A percentile compares a stretch with the other conserved stretches of the same genome.
These are phyloP conservation scores for Sarcophaga rosellei DNA, from an alignment of 2,888 invertebrate genomes.

Conservation along the genomic window DNA sequence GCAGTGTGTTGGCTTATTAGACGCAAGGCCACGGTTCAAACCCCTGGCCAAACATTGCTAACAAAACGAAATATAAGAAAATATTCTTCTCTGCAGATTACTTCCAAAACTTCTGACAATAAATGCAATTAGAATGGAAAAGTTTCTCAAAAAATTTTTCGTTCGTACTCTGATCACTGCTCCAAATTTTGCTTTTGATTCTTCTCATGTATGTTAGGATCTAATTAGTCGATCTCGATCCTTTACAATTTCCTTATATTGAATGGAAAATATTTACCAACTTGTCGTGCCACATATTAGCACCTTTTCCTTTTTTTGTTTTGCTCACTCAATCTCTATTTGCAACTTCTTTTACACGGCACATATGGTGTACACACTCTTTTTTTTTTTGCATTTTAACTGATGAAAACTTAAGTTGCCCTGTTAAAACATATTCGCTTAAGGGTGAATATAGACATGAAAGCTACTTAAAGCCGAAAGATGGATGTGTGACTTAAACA, in stretches of 20 bases:
- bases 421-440: slow-evolving; percentile 31
- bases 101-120: too few relatives aligned
- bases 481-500: slow-evolving; percentile 25
- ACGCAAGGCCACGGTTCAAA: too few relatives aligned
- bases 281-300: slow-evolving; percentile 37
- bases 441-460: slow-evolving; percentile 56
- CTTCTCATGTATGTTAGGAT: too few relatives aligned
- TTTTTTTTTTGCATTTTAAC: slow-evolving; percentile 25
- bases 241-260: neutral
- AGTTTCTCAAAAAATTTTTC: too few relatives aligned
- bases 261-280: slow-evolving; percentile 31
- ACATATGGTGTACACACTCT: neutral
- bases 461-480: slow-evolving; percentile 31
- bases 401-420: slow-evolving; percentile 52
- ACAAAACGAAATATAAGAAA: too few relatives aligned
- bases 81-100: too few relatives aligned
- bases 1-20: too few relatives aligned
- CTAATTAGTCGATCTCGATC: too few relatives aligned
- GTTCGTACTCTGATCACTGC: too few relatives aligned
- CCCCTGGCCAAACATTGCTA: too few relatives aligned
- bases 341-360: neutral
- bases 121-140: too few relatives aligned
- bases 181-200: too few relatives aligned
- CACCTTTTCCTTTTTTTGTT: neutral
- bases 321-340: neutral